Evolutionary conservation across 2,113 vertebrate species (phyloP), one percentile per base, ranked within the genome.

Genomic region (Aepyceros melampus): DNA sequence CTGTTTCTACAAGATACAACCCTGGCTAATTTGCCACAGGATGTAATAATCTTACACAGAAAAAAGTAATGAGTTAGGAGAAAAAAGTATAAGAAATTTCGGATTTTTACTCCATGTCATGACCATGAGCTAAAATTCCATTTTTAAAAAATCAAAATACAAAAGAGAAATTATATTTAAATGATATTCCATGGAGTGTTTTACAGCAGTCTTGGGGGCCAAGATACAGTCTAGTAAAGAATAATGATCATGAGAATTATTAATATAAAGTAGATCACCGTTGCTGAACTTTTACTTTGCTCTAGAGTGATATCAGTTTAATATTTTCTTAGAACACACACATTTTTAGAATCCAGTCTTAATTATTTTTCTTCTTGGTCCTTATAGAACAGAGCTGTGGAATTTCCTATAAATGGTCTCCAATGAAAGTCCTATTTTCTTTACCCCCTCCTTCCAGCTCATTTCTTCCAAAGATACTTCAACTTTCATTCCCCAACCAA

Each of bases 351-450:
- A 43, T 40, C 15, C n/a, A 36, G 16, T 4, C 14, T 87, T 87
- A 19, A 11, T 94, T 71, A 51, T 76, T 97, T 86, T 91, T 86
- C 67, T 89, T 89, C 15, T 91, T 83, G 23, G 33, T 74, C 62
- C 81, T 91, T 94, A 90, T 45, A 47, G 67, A 91, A 89, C 3
- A 89, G 49, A 81, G 15, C 16, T 21, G 58, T 21, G 16, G 15
- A 87, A 84, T 88, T 96, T 43, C 8, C 62, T 97, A 79, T 51
- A 87, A 83, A 71, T 31, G 93, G 15, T 93, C 62, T 91, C 89
- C 31, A 79, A 15, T 31, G 10, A 86, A 87, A 56, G 5, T 1
- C 0, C 3, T 76, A 12, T 25, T 5, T 67, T 78, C 33, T 83
- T 19, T 78, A 49, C 6, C 7, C 9, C 13, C n/a, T 29, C 21